Evolutionary conservation across 2,113 vertebrate species (phyloP).

Genomic region (Cromileptes altivelis): DNA sequence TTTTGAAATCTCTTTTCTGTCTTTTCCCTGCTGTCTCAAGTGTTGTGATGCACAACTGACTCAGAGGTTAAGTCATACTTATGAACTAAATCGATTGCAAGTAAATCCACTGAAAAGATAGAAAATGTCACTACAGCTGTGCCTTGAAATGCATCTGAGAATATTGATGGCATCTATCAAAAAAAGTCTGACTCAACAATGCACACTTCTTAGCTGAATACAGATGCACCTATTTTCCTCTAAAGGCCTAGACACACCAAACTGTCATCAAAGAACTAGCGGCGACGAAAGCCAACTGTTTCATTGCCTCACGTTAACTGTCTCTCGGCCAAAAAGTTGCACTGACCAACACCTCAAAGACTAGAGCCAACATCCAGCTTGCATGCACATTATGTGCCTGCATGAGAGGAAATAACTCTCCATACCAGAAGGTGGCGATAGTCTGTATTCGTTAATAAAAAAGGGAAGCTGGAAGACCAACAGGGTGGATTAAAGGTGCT

Average conservation of each 20-base stretch:
- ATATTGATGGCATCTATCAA: not conserved
- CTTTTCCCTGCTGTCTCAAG: constrained; percentile 34
- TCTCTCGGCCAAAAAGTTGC: no score
- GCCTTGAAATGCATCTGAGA: not conserved
- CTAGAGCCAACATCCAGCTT: no score
- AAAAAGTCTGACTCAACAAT: not conserved
- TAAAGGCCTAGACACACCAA: not conserved
- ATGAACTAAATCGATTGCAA: not conserved
- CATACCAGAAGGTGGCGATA: no score
- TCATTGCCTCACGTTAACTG: no score
- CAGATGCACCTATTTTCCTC: not conserved
- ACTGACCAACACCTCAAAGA: no score
- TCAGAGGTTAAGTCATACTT: not conserved
- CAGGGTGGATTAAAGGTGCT: no score
- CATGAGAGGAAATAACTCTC: no score
- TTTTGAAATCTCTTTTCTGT: not conserved
- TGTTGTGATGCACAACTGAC: not conserved
- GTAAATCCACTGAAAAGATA: not conserved
- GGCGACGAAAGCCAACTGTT: no score
- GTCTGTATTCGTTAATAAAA: no score
- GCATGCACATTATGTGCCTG: no score
- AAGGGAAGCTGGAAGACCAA: no score
- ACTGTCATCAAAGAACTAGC: not conserved
- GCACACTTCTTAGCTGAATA: not conserved
- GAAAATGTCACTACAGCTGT: not conserved